Evolutionary conservation across 2,113 vertebrate species (phyloP).

Genomic region (cattle (Bos taurus)): DNA sequence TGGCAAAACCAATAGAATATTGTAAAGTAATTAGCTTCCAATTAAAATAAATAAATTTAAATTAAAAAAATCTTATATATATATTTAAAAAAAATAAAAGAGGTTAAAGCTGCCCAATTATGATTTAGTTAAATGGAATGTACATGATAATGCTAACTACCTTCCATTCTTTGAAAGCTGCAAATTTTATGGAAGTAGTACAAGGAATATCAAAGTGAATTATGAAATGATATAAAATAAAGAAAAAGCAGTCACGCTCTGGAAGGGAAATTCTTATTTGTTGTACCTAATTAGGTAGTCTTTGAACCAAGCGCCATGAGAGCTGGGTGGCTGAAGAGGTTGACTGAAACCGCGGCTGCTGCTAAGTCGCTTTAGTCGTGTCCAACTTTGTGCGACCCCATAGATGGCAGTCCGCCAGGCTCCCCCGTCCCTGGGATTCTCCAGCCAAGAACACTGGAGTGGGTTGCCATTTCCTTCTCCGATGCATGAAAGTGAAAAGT

Average conservation of each 20-base stretch:
- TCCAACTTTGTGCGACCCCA: no score
- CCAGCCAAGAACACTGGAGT: no score
- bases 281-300: not conserved
- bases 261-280: not conserved
- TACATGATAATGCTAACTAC: not conserved
- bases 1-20: no score
- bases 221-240: not conserved
- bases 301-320: not conserved
- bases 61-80: no score
- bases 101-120: not conserved
- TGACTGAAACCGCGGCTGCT: not conserved
- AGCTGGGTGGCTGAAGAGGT: not conserved
- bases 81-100: not conserved
- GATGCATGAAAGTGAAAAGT: no score
- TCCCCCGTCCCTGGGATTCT: no score
- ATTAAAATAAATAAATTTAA: no score
- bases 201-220: conserved; percentile 46
- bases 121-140: conserved; percentile 22
- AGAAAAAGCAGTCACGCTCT: not conserved
- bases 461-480: no score
- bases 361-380: no score
- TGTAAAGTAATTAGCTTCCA: no score
- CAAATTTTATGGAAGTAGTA: not conserved
- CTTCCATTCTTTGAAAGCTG: conserved; percentile 15
- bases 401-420: no score